Evolutionary conservation across 2,113 vertebrate genomes (phyloP), one percentile per base, ranked within the genome.

Genomic region (Ictidomys tridecemlineatus): DNA sequence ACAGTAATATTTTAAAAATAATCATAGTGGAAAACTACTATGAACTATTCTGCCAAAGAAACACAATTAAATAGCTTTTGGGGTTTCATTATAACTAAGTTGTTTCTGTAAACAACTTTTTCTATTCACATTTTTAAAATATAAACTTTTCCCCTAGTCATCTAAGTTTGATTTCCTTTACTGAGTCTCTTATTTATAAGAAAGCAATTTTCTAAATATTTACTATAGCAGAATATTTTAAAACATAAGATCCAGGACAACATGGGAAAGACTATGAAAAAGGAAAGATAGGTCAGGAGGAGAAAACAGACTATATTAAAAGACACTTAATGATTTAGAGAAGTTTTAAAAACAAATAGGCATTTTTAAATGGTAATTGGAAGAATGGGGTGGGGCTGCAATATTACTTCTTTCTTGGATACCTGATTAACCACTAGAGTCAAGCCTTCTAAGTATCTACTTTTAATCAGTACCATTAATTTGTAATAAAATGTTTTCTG

Each of bases 41-140:
- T 72, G 10, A 58, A 90, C 28, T 93, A 53, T 90, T n/a, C 14
- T 85, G 34, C 34, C 22, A 94, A 24, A 76, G 34, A 42, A 94
- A 14, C 5, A 80, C 24, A 85, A 65, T 8, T 22, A 22, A 91
- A n/a, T 30, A 93, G 45, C 17, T 67, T 91, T 37, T 37, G 8
- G 4, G 34, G 42, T 74, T 51, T 76, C 37, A 69, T 67, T 67
- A 53, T 89, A 85, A 82, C 3, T 77, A 90, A 83, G 56, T 22
- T 53, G 32, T 37, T 73, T 69, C 61, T 87, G 14, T 67, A 77
- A 94, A 82, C n/a, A 92, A 61, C 48, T 73, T 86, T 92, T 91
- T 65, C 18, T 93, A 20, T 90, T 95, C 65, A 22, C 17, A 28
- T 94, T 88, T 89, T 89, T 61, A 85, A 61, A 80, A 69, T 83